phyloP scores from a whole-genome alignment of 1,140 invertebrate genomes.

The Lasaia peninsularis region DNA sequence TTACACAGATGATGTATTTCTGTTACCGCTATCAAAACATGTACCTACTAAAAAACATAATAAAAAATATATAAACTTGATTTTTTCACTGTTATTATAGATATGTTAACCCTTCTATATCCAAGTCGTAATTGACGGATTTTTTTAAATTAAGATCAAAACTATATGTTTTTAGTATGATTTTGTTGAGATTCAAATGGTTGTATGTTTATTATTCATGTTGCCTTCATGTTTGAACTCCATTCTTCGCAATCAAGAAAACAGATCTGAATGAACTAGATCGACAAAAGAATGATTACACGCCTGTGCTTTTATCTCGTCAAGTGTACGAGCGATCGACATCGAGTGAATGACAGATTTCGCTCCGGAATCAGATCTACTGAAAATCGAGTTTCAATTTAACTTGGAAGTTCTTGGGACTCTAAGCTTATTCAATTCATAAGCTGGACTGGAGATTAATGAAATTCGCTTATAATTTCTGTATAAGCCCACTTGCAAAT shows the following conservation, averaged over 20 bases:
- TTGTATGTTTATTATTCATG: neutral
- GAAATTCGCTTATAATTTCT: constrained; percentile 14
- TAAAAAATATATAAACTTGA: too few species aligned
- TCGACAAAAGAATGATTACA: constrained; percentile 12
- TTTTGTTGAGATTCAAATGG: too few species aligned
- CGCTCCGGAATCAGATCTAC: constrained; percentile 20
- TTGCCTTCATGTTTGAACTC: neutral
- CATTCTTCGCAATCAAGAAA: constrained; percentile 4
- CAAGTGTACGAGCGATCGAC: constrained; percentile 9
- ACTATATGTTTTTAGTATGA: too few species aligned
- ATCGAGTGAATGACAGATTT: constrained; percentile 22
- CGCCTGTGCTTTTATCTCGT: constrained; percentile 8
- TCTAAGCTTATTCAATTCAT: constrained; percentile 15
- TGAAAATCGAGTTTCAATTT: constrained; percentile 30
- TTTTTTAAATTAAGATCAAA: too few species aligned
- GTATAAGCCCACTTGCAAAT: constrained; percentile 9
- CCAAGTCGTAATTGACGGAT: too few species aligned
- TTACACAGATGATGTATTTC: too few species aligned
- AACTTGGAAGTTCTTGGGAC: constrained; percentile 21
- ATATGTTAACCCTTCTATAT: too few species aligned
- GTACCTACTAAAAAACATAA: too few species aligned
- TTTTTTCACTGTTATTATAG: too few species aligned
- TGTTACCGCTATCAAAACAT: too few species aligned
- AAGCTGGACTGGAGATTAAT: constrained; percentile 15
- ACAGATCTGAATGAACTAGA: constrained; percentile 5